These are phyloP conservation scores for Ciconia maguari DNA, from an alignment of 2,113 vertebrate genomes.

Conservation along the genomic window DNA sequence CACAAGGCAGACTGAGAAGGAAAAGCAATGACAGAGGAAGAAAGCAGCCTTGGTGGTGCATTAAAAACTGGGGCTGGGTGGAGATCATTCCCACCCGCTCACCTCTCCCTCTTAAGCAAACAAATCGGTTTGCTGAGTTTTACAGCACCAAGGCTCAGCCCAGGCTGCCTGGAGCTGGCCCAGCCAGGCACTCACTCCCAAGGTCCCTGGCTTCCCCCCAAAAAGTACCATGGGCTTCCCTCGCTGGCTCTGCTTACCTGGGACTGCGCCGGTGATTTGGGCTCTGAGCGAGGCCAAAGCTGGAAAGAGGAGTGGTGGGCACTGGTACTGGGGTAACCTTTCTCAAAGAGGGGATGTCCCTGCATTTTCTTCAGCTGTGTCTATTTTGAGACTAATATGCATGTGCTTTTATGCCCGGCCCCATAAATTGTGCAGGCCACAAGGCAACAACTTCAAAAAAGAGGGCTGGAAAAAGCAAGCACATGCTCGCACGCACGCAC, in stretches of 20 bases:
- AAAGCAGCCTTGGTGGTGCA: neutral
- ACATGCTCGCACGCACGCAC: too few relatives aligned
- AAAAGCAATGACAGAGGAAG: neutral
- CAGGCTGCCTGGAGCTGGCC: neutral
- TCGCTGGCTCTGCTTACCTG: neutral
- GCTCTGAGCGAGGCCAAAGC: neutral
- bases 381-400: neutral
- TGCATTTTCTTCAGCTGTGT: neutral
- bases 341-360: neutral
- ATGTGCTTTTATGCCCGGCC: neutral
- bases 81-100: neutral
- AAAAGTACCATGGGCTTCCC: neutral
- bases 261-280: fast-evolving
- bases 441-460: neutral
- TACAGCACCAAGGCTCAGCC: neutral
- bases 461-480: neutral
- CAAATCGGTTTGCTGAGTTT: neutral
- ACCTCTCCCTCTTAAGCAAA: slow-evolving; percentile 21
- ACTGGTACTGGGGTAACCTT: fast-evolving
- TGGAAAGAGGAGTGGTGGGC: neutral
- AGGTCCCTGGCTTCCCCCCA: neutral
- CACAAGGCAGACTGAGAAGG: neutral
- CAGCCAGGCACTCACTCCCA: fast-evolving
- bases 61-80: neutral
- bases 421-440: neutral